A percentile compares a stretch with the other conserved stretches of the same genome.
phyloP scores from a whole-genome alignment of 1,140 invertebrate genomes.

The Cydia pomonella region DNA sequence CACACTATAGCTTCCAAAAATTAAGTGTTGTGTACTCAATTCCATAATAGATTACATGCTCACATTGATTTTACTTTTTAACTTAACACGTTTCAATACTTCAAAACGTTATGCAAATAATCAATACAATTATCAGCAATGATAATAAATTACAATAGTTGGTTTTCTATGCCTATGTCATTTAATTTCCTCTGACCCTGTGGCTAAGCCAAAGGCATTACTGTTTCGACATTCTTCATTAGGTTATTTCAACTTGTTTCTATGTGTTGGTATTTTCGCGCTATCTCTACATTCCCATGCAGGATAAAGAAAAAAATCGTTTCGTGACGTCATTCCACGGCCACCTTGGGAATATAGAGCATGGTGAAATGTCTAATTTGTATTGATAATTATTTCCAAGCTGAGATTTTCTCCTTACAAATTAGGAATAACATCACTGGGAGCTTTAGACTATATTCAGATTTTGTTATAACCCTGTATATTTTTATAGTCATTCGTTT shows the following conservation, averaged over 20 bases:
- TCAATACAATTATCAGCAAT: too few relatives aligned
- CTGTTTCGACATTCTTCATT: not conserved
- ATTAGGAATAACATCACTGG: not conserved
- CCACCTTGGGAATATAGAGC: not conserved
- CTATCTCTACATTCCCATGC: not conserved
- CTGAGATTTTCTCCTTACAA: not conserved
- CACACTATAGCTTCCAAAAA: too few relatives aligned
- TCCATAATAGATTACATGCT: too few relatives aligned
- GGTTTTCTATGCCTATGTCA: too few relatives aligned
- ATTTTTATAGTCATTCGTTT: constrained; percentile 70
- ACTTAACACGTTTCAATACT: too few relatives aligned
- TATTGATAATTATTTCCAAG: not conserved
- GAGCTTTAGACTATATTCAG: constrained; percentile 32
- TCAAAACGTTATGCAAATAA: too few relatives aligned
- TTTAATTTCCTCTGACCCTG: not conserved
- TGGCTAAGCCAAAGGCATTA: not conserved
- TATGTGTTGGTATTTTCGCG: not conserved
- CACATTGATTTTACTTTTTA: too few relatives aligned
- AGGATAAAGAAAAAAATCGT: too few relatives aligned
- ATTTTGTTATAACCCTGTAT: constrained; percentile 58
- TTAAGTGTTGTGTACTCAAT: too few relatives aligned
- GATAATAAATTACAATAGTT: too few relatives aligned
- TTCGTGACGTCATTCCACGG: not conserved
- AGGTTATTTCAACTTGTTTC: not conserved
- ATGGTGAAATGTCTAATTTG: not conserved